These are phyloP conservation scores for Oryzias sinensis DNA, from an alignment of 2,797 vertebrate species.

Conservation along the genomic window DNA sequence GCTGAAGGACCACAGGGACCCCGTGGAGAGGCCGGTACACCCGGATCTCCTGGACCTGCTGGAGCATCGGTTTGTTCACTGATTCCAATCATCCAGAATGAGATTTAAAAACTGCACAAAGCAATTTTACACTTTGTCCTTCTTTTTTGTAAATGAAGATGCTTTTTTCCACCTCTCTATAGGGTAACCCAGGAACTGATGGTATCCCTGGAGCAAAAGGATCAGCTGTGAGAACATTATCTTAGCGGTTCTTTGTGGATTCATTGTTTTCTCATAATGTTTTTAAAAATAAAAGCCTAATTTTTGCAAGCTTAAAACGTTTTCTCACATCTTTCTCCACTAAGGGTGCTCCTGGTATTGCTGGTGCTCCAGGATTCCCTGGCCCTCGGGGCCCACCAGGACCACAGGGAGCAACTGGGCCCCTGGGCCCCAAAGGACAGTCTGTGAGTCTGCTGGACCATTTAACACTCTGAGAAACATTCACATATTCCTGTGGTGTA, in stretches of 20 bases:
- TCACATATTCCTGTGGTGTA: background rate
- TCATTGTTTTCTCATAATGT: background rate
- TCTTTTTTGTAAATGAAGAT: constrained; percentile 4
- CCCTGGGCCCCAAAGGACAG: constrained; percentile 94
- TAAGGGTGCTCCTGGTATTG: constrained; percentile 91
- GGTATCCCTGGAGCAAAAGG: constrained; percentile 96
- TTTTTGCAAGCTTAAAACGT: no score
- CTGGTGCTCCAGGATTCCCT: constrained; percentile 96
- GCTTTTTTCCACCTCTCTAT: constrained; percentile 19
- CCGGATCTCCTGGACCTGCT: constrained; percentile 92
- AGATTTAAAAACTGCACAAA: background rate
- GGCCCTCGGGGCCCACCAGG: constrained; percentile 95
- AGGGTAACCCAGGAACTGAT: constrained; percentile 96
- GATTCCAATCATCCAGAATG: constrained; percentile 51
- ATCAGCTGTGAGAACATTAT: constrained; percentile 85
- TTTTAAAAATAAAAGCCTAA: background rate
- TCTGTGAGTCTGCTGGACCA: constrained; percentile 76
- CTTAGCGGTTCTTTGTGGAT: background rate
- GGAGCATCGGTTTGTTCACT: constrained; percentile 81
- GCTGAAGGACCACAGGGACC: constrained; percentile 91
- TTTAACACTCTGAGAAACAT: constrained; percentile 5
- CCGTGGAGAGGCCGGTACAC: constrained; percentile 90
- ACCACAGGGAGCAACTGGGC: constrained; percentile 93
- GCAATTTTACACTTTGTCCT: background rate
- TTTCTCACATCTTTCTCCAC: constrained; percentile 9